Evolutionary conservation across 2,113 vertebrate genomes (phyloP), one percentile per base, ranked within the genome.

Genomic region (Xiphophorus maculatus): DNA sequence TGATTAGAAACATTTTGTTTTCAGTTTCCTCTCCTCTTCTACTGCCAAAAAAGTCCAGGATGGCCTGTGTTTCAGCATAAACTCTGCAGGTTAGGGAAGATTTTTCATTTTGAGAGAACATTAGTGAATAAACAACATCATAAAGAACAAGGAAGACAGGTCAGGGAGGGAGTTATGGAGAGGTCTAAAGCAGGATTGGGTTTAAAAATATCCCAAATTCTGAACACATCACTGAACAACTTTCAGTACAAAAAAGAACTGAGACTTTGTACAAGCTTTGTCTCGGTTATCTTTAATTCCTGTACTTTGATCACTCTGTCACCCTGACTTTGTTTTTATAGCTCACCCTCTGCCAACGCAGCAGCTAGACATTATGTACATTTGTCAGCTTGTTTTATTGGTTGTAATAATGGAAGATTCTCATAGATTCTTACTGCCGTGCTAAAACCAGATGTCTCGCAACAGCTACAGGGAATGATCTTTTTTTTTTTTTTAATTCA

Each of bases 351-450:
- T 77, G 40, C 62, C 51, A 71, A 48, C 32, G 61, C 63, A 79
- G 69, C 58, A 71, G 51, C 27, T 71, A 61, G 30, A 61, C 40
- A 17, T 62, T 32, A 32, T 68, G 22, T 33, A 10, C 73, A 66
- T 79, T n/a, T 61, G 73, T 28, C 42, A 30, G 72, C 74, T 75
- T 83, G 77, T 86, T 89, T 87, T 84, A 76, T 79, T 80, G 68
- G 66, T 22, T 3, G 61, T 71, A 28, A 68, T 63, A 58, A 54
- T 0, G 0, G 65, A 42, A 66, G 51, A 74, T 66, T 19, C 42
- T 29, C 17, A 14, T 8, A 51, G 28, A 58, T 64, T 17, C 61
- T 74, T 71, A 64, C 40, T 80, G 37, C 33, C 33, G 28, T 8
- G 27, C 32, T 54, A 44, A 29, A 71, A 82, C 62, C 83, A 65